These are phyloP conservation scores for Conus canariensis DNA, from an alignment of 2,888 invertebrate species.

Conservation along the genomic window DNA sequence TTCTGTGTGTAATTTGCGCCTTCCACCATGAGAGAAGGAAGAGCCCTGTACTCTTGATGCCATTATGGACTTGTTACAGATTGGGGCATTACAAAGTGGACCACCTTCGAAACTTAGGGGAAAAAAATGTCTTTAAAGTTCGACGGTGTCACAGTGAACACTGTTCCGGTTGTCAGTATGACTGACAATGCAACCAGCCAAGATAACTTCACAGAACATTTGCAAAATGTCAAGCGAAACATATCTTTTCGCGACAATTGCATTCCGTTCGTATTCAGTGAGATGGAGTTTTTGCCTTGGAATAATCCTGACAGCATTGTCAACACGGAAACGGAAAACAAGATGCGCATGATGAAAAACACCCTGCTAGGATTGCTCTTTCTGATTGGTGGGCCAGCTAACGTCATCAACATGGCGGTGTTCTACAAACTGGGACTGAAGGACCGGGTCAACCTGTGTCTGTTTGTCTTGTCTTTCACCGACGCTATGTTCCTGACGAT, in stretches of 20 bases:
- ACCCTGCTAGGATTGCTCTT: neutral
- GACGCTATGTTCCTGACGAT: neutral
- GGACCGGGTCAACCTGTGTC: slow-evolving; percentile 4
- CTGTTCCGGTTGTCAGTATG: too few relatives aligned
- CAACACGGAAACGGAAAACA: neutral
- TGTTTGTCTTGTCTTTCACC: neutral
- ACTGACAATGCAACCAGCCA: too few relatives aligned
- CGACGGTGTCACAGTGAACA: too few relatives aligned
- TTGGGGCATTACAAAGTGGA: too few relatives aligned
- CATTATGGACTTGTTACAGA: too few relatives aligned
- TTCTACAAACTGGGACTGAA: slow-evolving; percentile 7
- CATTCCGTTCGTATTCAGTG: neutral
- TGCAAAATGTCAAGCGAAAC: neutral
- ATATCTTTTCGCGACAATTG: neutral
- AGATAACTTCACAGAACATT: too few relatives aligned
- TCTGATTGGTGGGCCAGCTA: slow-evolving; percentile 28
- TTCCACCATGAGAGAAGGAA: too few relatives aligned
- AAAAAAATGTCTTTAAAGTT: too few relatives aligned
- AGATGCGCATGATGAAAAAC: neutral
- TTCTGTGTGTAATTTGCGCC: too few relatives aligned
- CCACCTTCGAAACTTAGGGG: too few relatives aligned
- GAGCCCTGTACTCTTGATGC: too few relatives aligned
- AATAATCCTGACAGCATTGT: slow-evolving; percentile 3
- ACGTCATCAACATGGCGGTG: slow-evolving; percentile 32
- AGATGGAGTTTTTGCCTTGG: neutral